Base-by-base conservation (phyloP, 2,888 invertebrate genomes). In the Cyaniris semiargus region DNA sequence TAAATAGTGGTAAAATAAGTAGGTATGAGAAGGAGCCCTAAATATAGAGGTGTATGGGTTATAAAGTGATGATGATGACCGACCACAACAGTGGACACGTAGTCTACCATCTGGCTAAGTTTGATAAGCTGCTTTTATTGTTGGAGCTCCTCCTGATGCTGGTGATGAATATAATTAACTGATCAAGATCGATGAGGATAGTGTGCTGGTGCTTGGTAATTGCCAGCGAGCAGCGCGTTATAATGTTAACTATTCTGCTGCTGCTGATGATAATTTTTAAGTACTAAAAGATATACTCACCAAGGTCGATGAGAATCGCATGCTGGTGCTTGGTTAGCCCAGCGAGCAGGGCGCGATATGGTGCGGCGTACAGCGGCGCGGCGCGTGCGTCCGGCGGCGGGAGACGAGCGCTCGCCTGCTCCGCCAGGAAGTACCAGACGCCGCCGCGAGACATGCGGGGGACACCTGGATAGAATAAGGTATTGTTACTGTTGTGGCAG, bases 241-340 rank as follows among this genome's bases (percentile, higher is more conserved):
- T 7, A 34, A 34, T 34, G 34, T 34, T 34, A 5, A 34, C 34
- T 7, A 34, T 7, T 34, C 7, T 34, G 34, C 7, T 34, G 7
- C 7, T 34, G 34, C 7, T 34, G 34, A 34, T 34, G 34, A 34
- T 7, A 34, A 34, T 34, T 34, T 1, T 34, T 34, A 34, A 8
- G 1, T 7, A 34, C 34, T 34, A 34, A 34, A 34, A 34, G 34
- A 34, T 34, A 34, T 7, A 34, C 34, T 34, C 7, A 95, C 97
- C 98, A 80, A 99, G 92, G 89, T 99, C 99, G 77, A 99, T 99
- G 71, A 99, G 95, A 83, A 99, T 99, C 0, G 98, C 98, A 88
- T 99, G 99, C 86, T 99, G 99, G 85, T 99, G 98, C 34, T 98
- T 97, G 0, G 99, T 98, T 18, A 99, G 95, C 80, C 98, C 97